Evolutionary conservation across 2,113 vertebrate genomes (phyloP).

Genomic region (Sminthopsis crassicaudata): DNA sequence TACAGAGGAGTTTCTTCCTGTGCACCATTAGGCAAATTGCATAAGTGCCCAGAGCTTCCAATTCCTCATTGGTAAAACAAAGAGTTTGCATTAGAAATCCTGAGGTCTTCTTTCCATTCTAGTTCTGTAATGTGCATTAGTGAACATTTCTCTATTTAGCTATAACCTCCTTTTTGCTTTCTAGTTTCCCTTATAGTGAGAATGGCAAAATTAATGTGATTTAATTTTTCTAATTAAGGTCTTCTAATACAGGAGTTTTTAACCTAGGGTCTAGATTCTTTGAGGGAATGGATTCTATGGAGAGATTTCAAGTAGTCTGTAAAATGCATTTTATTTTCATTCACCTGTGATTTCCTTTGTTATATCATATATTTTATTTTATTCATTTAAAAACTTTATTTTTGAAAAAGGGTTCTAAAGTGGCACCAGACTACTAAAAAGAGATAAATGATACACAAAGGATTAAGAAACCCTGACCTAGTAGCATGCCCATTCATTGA

Average conservation of each 20-base stretch:
- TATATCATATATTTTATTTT: neutral
- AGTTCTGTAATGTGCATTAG: neutral
- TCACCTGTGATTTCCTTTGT: neutral
- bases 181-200: neutral
- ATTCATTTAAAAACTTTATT: neutral
- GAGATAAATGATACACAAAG: neutral
- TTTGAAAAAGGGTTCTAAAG: neutral
- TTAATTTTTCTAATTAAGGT: neutral
- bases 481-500: neutral
- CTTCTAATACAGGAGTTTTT: neutral
- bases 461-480: neutral
- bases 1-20: neutral
- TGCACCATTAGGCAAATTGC: neutral
- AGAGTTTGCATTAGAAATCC: neutral
- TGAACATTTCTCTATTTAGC: neutral
- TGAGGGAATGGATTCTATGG: neutral
- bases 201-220: neutral
- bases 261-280: neutral
- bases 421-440: neutral
- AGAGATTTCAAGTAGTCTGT: neutral
- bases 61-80: neutral
- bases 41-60: neutral
- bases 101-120: neutral
- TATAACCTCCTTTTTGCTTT: neutral
- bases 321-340: neutral